Conservation (phyloP, 2,888 invertebrate species). For the Trichopria drosophilae region DNA sequence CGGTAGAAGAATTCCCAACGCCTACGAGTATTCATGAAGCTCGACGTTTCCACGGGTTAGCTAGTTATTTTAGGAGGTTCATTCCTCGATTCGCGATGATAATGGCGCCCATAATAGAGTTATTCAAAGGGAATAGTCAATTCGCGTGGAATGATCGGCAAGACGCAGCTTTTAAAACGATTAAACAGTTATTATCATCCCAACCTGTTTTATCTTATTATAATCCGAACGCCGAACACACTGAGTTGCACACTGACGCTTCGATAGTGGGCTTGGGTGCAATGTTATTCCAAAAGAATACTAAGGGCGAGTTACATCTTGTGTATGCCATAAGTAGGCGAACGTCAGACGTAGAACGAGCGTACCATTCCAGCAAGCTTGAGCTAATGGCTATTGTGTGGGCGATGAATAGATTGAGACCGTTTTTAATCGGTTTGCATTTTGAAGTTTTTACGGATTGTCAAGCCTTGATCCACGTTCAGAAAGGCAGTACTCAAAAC, state of each 20-base stretch:
- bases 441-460: conserved; percentile 25
- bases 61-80: conserved; percentile 24
- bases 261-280: conserved; percentile 8
- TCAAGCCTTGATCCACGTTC: conserved; percentile 29
- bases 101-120: conserved; percentile 2
- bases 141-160: conserved; percentile 26
- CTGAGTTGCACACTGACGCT: conserved; percentile 22
- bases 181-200: conserved; percentile 29
- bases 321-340: conserved; percentile 37
- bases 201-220: conserved; percentile 32
- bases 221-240: conserved; percentile 28
- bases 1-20: conserved; percentile 15
- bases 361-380: conserved; percentile 32
- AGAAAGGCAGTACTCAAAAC: conserved; percentile 24
- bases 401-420: conserved; percentile 27
- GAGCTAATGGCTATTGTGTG: conserved; percentile 36
- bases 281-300: conserved; percentile 33
- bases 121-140: conserved; percentile 13
- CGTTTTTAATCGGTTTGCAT: conserved; percentile 28
- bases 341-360: conserved; percentile 24
- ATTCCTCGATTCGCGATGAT: conserved; percentile 17
- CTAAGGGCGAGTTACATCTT: conserved; percentile 26
- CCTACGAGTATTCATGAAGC: conserved; percentile 13
- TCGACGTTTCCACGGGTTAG: conserved; percentile 18
- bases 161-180: conserved; percentile 31